Base-by-base conservation (phyloP, 2,888 invertebrate species). In the Ochropacha duplaris region DNA sequence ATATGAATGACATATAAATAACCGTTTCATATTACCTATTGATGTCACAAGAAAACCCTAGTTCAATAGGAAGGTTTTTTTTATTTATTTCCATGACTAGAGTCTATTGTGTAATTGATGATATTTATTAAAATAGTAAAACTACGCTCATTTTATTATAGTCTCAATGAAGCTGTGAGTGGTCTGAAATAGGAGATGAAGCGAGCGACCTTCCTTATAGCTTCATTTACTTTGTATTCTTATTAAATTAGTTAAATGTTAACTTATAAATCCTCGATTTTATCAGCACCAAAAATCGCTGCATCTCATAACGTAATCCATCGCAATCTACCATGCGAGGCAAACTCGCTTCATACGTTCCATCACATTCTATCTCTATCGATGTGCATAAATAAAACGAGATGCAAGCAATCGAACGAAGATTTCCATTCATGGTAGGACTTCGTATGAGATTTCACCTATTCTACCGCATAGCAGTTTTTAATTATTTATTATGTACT, bases 371-470 rank as follows among this genome's bases (percentile, higher is more conserved):
- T 50, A 26, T 50, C 50, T 50, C 28, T 24, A 50, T 50, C 14
- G 9, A 50, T 28, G 26, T 4, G 16, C 16, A 28, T 26, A 51
- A 51, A 61, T 64, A 52, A 61, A 60, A 60, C 62, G 57, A 65
- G 60, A 56, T 57, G 19, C 16, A 49, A 55, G 52, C 31, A 54
- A 58, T 12, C 54, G 55, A 26, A 49, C 51, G 54, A 22, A 57
- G 58, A 66, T 69, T 69, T 55, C 69, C 66, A 67, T 73, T 68
- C 60, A 66, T 54, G 57, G 68, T 58, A 61, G 60, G 62, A 58
- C 64, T 57, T 54, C 51, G 62, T 19, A 60, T 72, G 58, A 56
- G 76, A 73, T 78, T 77, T 76, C 78, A 72, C 72, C 64, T 58
- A 66, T 66, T 70, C 69, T 60, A 19, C 9, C 6, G 57, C 65